phyloP scores from a whole-genome alignment of 2,888 invertebrate species.

The Poecilus cupreus region DNA sequence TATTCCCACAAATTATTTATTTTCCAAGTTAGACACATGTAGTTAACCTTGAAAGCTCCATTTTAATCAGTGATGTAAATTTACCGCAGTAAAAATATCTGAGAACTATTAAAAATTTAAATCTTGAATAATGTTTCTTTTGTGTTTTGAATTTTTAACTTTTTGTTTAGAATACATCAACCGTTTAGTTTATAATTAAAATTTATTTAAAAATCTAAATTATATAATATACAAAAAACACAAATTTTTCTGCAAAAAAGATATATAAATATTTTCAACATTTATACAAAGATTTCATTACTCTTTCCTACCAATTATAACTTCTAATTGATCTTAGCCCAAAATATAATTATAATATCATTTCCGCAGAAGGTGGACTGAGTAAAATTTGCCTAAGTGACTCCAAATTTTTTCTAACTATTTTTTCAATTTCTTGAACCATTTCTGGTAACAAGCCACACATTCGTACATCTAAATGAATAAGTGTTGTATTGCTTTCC shows the following conservation, averaged over 20 bases:
- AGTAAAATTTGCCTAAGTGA: background rate
- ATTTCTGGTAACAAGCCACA: constrained; percentile 64
- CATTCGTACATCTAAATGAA: constrained; percentile 68
- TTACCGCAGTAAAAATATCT: background rate
- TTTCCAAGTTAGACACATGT: constrained; percentile 28
- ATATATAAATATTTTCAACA: too few relatives aligned
- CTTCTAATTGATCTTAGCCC: background rate
- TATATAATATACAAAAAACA: background rate
- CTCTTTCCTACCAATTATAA: background rate
- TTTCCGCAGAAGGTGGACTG: constrained; percentile 10
- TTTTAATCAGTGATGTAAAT: constrained; percentile 8
- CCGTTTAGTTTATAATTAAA: too few relatives aligned
- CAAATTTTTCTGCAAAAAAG: background rate
- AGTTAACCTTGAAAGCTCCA: background rate
- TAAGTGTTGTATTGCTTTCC: constrained; percentile 64
- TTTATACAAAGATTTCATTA: background rate
- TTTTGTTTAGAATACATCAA: too few relatives aligned
- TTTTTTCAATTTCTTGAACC: constrained; percentile 65
- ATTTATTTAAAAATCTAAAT: too few relatives aligned
- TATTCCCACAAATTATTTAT: constrained; percentile 20
- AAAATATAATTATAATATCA: background rate
- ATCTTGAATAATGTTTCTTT: too few relatives aligned
- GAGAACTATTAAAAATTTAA: too few relatives aligned
- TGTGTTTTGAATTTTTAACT: too few relatives aligned
- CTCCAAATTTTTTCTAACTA: constrained; percentile 62